Conservation (phyloP, 2,797 vertebrate species). For the Amniataba percoides region DNA sequence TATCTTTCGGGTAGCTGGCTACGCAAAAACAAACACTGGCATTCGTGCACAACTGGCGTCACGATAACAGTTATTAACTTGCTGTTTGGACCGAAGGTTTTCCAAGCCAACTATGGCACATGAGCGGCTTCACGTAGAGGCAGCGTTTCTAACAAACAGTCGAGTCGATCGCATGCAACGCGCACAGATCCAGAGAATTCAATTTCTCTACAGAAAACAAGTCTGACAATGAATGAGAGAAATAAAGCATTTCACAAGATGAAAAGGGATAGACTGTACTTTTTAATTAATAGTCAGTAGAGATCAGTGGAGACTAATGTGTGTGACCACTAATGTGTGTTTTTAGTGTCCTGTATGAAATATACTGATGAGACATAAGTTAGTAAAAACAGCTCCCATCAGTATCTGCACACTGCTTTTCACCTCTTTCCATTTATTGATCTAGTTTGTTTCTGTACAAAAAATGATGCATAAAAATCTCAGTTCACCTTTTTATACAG, state of each 20-base stretch:
- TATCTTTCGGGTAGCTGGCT: constrained; percentile 36
- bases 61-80: constrained; percentile 46
- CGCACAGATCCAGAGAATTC: constrained; percentile 22
- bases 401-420: background rate
- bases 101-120: constrained; percentile 29
- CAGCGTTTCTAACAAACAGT: constrained; percentile 48
- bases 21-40: constrained; percentile 48
- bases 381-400: background rate
- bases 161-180: constrained; percentile 2
- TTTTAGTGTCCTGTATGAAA: background rate
- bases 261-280: background rate
- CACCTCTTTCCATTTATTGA: background rate
- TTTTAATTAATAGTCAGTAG: constrained; percentile 14
- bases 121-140: constrained; percentile 17
- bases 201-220: constrained; percentile 34
- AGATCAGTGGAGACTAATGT: constrained; percentile 1
- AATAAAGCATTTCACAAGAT: constrained; percentile 35
- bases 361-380: background rate
- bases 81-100: constrained; percentile 37
- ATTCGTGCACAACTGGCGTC: constrained; percentile 41
- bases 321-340: background rate
- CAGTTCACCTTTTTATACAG: too few species aligned
- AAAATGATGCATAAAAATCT: background rate
- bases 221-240: constrained; percentile 18
- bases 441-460: background rate